Evolutionary conservation across 2,797 vertebrate genomes (phyloP), one percentile per base, ranked within the genome.

Genomic region (Nyctalus aviator): DNA sequence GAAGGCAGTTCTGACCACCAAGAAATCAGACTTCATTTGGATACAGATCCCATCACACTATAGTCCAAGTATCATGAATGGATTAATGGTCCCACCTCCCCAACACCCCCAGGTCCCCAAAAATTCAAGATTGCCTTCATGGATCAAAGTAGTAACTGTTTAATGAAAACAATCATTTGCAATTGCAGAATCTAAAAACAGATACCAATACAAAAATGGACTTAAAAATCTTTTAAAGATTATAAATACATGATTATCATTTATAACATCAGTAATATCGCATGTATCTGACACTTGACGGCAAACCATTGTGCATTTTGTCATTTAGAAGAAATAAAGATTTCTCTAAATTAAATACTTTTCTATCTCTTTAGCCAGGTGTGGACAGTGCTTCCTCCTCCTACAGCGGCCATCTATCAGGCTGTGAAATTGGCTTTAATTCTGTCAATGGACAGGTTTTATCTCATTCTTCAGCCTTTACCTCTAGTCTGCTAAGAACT

Each of bases 121-220:
- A 53, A n/a, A 23, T 62, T 11, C 37, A 53, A 79, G 66, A 85
- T 3, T 13, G 8, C 10, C 27, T 37, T 46, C 30, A 53, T 46
- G 55, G 18, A 27, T 18, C 59, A 77, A 87, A 37, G 0, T 32
- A 94, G 64, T 41, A 94, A 44, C 15, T 77, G 21, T 21, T 91
- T 94, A 79, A 86, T 78, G 37, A 86, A 86, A 91, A 77, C 23
- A 82, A 79, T 27, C 55, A 72, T 68, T 76, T 85, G 44, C 25
- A 82, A 44, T 69, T 30, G 14, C 15, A 87, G 44, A 75, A 27
- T 72, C 50, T 53, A 35, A 94, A 81, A 59, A 64, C 11, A 93
- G 48, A 95, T 23, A 69, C 12, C 21, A 44, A 92, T 48, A 92
- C 85, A 66, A 68, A 44, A 69, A 88, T 21, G 11, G 18, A 68